Evolutionary conservation across 2,113 vertebrate species (phyloP), one percentile per base, ranked within the genome.

Genomic region (human (Homo sapiens)): DNA sequence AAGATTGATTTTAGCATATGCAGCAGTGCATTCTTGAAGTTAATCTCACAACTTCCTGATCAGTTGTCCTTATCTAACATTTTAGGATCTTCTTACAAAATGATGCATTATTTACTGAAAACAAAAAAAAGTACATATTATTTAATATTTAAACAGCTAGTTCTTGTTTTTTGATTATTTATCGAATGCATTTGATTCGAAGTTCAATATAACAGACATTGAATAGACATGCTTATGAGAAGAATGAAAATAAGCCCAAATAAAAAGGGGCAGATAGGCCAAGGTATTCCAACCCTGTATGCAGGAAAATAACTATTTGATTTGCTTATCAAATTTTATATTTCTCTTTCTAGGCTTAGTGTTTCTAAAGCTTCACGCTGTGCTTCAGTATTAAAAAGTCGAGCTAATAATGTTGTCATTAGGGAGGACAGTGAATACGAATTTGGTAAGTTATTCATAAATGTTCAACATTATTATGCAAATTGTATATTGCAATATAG

Each of bases 391-490:
- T 95, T 93, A 81, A 90, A 88, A 70, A 55, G 23, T 45, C 75
- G 40, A 45, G 45, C 20, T 90, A 64, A 87, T 92, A 84, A 90
- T 78, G 27, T 6, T 80, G 38, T 84, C 45, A 43, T 95, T 94
- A 92, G 6, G 8, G 84, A 43, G 43, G 18, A 84, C 55, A 12
- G 32, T 73, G 40, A 95, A 81, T 64, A 66, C 18, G 50, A 90
- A 90, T 82, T 89, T 86, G 35, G 87, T 81, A 97, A 83, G 61
- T 90, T 89, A 84, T 68, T 88, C 23, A 57, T 64, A 70, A 92
- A 92, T 75, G 38, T n/a, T 84, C 66, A 81, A 57, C n/a, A 79
- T 87, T 79, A 64, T 66, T 73, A 90, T 85, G 45, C 43, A 92
- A 93, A 92, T 52, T 66, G 30, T 23, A 8, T 76, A 75, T 55